Percentiles rank a stretch among this genome's conserved stretches.
Evolutionary conservation across 2,797 vertebrate species (phyloP).

Genomic region (Pogonophryne albipinna): DNA sequence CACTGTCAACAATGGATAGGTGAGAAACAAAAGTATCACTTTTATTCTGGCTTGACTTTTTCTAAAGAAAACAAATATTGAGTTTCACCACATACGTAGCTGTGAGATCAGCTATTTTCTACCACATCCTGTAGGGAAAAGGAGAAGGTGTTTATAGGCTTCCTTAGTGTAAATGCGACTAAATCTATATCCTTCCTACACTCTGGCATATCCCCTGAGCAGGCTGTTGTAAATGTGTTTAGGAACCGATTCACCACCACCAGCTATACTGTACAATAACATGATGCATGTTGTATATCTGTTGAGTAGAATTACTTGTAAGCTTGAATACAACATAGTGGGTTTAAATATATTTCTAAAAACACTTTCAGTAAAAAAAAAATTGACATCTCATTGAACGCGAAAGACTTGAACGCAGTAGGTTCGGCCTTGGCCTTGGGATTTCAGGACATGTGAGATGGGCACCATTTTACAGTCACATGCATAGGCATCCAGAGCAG

Average conservation of each 20-base stretch:
- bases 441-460: constrained; percentile 38
- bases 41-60: not conserved
- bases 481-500: constrained; percentile 16
- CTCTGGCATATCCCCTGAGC: constrained; percentile 27
- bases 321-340: not conserved
- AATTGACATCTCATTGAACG: not conserved
- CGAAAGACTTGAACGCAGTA: not conserved
- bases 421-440: constrained; percentile 14
- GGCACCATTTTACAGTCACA: constrained; percentile 13
- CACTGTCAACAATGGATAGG: not conserved
- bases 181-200: constrained; percentile 68
- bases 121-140: constrained; percentile 43
- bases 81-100: not conserved
- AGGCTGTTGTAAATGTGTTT: constrained; percentile 27
- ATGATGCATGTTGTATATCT: not conserved
- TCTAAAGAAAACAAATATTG: not conserved
- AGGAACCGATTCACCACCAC: constrained; percentile 10
- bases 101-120: constrained; percentile 54
- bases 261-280: not conserved
- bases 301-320: not conserved
- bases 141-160: constrained; percentile 68
- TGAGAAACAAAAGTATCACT: not conserved
- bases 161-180: constrained; percentile 68
- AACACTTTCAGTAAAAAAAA: not conserved
- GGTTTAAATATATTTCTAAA: not conserved